phyloP scores from a whole-genome alignment of 2,797 vertebrate species.

The Centropyge bicolor region DNA sequence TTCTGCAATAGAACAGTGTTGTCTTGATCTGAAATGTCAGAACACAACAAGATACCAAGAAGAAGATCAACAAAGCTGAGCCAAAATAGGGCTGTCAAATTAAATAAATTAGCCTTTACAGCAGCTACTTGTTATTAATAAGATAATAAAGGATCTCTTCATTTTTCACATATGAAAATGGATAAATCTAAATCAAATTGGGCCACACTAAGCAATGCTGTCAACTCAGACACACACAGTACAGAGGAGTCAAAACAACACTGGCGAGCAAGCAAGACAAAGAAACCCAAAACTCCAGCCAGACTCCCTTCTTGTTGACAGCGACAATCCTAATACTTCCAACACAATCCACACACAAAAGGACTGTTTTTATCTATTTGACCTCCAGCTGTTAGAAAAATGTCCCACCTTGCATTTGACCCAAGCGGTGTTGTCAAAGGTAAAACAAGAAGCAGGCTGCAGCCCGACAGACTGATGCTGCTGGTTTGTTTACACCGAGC shows the following conservation, averaged over 20 bases:
- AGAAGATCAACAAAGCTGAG: background rate
- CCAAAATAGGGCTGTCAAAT: background rate
- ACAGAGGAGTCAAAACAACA: conserved; percentile 56
- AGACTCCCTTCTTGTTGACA: conserved; percentile 56
- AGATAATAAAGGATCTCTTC: background rate
- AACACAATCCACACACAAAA: conserved; percentile 16
- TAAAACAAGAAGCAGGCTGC: conserved; percentile 29
- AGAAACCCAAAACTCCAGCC: conserved; percentile 75
- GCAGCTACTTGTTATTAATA: background rate
- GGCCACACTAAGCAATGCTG: background rate
- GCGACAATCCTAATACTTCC: conserved; percentile 21
- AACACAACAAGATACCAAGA: background rate
- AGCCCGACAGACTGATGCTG: conserved; percentile 36
- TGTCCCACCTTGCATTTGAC: background rate
- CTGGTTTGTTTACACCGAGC: conserved; percentile 83
- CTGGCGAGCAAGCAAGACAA: conserved; percentile 69
- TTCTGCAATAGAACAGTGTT: background rate
- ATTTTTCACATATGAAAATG: background rate
- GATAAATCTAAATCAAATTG: background rate
- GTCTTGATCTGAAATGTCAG: background rate
- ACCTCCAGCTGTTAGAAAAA: background rate
- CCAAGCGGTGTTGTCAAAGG: conserved; percentile 1
- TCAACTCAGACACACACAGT: conserved; percentile 25
- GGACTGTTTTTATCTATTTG: background rate
- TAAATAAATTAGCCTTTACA: conserved; percentile 1